Evolutionary conservation across 2,113 vertebrate species (phyloP).

Genomic region (Paramormyrops kingsleyae): DNA sequence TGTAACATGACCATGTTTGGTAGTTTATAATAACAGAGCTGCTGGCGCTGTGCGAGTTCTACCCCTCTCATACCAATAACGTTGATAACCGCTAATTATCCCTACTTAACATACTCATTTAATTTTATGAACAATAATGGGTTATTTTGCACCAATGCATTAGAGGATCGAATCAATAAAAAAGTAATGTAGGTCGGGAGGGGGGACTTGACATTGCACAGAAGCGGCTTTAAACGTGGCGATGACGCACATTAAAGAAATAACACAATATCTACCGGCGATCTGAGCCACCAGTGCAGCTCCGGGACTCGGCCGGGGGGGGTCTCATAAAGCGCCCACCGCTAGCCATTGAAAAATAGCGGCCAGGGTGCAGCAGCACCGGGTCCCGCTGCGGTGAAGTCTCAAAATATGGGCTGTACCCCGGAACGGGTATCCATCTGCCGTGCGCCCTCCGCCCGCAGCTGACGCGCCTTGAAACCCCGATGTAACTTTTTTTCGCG

Average conservation of each 20-base stretch:
- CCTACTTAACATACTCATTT: no score
- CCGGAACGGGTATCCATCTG: slow-evolving; percentile 35
- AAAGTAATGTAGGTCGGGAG: background rate
- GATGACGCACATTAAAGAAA: background rate
- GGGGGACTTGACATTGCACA: background rate
- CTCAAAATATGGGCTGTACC: slow-evolving; percentile 25
- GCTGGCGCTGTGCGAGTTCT: background rate
- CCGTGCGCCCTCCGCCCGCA: slow-evolving; percentile 18
- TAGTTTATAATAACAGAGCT: background rate
- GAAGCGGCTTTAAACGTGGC: background rate
- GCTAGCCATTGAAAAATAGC: slow-evolving; percentile 52
- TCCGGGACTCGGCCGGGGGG: background rate
- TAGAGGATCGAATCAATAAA: background rate
- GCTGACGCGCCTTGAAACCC: slow-evolving; percentile 14
- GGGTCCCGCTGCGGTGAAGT: background rate
- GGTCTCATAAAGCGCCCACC: background rate
- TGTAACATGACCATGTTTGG: slow-evolving; percentile 17
- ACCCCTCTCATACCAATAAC: background rate
- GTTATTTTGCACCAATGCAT: background rate
- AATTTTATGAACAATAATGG: background rate
- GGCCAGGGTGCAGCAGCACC: slow-evolving; percentile 24
- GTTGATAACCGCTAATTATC: background rate
- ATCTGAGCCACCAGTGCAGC: background rate
- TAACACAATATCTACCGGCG: background rate
- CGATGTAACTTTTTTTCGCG: background rate